A percentile compares a stretch with the other conserved stretches of the same genome.
Evolutionary conservation across 2,113 vertebrate species (phyloP).

Genomic region (Callochromis pleurospilus): DNA sequence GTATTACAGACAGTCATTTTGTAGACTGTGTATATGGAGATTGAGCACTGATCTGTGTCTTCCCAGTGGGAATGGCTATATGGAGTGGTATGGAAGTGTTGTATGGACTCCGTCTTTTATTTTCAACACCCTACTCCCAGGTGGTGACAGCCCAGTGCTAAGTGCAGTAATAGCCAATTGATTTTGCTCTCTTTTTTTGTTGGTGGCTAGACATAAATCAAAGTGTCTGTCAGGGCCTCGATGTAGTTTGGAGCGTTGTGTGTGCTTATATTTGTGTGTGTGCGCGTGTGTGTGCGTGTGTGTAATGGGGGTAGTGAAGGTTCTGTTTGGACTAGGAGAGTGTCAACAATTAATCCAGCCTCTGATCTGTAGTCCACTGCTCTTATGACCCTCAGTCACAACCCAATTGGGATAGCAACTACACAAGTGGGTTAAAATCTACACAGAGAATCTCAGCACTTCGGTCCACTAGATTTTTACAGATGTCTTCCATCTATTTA

Average conservation of each 20-base stretch:
- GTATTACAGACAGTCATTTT: slow-evolving; percentile 29
- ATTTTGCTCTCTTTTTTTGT: slow-evolving; percentile 91
- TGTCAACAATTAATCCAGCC: slow-evolving; percentile 90
- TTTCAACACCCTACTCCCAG: slow-evolving; percentile 83
- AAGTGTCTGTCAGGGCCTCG: slow-evolving; percentile 80
- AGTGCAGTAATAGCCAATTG: slow-evolving; percentile 97
- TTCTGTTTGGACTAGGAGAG: slow-evolving; percentile 82
- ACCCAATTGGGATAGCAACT: slow-evolving; percentile 42
- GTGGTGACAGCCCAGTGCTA: slow-evolving; percentile 91
- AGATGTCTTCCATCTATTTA: not conserved
- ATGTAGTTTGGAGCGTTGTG: slow-evolving; percentile 32
- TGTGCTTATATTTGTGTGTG: not conserved
- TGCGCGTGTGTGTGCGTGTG: not conserved
- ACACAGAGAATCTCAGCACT: not conserved
- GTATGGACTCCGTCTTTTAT: slow-evolving; percentile 81
- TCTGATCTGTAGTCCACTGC: slow-evolving; percentile 73
- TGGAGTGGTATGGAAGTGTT: slow-evolving; percentile 62
- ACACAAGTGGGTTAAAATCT: slow-evolving; percentile 33
- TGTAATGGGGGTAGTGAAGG: slow-evolving; percentile 56
- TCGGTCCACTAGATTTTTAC: not conserved
- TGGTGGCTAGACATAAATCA: slow-evolving; percentile 96
- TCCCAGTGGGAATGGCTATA: slow-evolving; percentile 47
- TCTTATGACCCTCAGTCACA: slow-evolving; percentile 60
- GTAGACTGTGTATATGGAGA: slow-evolving; percentile 60
- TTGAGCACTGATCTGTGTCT: slow-evolving; percentile 58